These are phyloP conservation scores for Lomographa bimaculata DNA, from an alignment of 2,888 invertebrate species.

Conservation along the genomic window DNA sequence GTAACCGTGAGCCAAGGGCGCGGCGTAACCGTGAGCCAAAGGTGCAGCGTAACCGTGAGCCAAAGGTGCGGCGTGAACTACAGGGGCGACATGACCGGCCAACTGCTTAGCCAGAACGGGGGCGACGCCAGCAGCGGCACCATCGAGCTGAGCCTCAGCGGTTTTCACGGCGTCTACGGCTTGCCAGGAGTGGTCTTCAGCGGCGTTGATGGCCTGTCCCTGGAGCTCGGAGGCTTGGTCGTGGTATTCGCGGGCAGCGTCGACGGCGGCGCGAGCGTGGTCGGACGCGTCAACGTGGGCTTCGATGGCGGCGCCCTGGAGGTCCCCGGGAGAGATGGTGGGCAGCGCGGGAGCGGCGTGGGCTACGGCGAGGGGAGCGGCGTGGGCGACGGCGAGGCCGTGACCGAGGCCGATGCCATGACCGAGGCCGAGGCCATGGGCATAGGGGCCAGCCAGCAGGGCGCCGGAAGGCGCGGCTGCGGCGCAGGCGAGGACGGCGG, in stretches of 20 bases:
- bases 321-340: conserved; percentile 74
- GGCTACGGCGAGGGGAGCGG: conserved; percentile 46
- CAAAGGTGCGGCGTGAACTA: conserved; percentile 30
- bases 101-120: conserved; percentile 73
- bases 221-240: conserved; percentile 76
- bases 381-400: conserved; percentile 41
- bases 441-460: conserved; percentile 63
- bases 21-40: conserved; percentile 40
- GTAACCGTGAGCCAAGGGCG: conserved; percentile 26
- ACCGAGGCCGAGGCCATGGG: conserved; percentile 41
- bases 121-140: conserved; percentile 74
- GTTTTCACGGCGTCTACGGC: conserved; percentile 74
- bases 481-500: conserved; percentile 77
- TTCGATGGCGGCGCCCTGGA: conserved; percentile 73
- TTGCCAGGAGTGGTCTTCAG: conserved; percentile 77
- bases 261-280: conserved; percentile 73
- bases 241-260: conserved; percentile 70
- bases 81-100: conserved; percentile 58
- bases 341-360: conserved; percentile 56
- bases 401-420: conserved; percentile 27
- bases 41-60: conserved; percentile 40
- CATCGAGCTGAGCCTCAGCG: conserved; percentile 70
- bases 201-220: conserved; percentile 75
- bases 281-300: conserved; percentile 73
- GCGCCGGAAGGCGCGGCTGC: conserved; percentile 70